Conservation (phyloP, 2,888 invertebrate genomes). For the Lacanobia oleracea region DNA sequence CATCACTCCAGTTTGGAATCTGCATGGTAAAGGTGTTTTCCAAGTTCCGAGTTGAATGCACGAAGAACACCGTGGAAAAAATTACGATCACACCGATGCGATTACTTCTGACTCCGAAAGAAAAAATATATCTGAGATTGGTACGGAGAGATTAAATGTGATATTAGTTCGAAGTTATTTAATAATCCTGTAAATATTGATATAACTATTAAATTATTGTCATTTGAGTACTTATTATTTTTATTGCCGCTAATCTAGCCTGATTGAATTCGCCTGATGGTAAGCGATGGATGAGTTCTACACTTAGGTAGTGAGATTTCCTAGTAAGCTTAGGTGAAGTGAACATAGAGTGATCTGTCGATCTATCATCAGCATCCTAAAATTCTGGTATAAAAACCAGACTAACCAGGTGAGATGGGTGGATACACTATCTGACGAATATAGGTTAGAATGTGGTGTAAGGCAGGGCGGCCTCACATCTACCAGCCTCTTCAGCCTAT, state of each 20-base stretch:
- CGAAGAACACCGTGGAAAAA: constrained; percentile 65
- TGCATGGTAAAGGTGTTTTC: constrained; percentile 71
- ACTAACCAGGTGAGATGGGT: too few relatives aligned
- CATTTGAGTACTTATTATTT: background rate
- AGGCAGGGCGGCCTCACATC: too few relatives aligned
- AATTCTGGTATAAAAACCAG: too few relatives aligned
- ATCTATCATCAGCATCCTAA: too few relatives aligned
- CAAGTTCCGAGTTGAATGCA: constrained; percentile 71
- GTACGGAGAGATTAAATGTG: constrained; percentile 52
- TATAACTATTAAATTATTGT: constrained; percentile 31
- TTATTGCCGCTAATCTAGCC: too few relatives aligned
- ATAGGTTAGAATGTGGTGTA: too few relatives aligned
- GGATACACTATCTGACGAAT: too few relatives aligned
- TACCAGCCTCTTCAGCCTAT: too few relatives aligned
- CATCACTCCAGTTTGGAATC: constrained; percentile 72
- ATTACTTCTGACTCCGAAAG: constrained; percentile 64
- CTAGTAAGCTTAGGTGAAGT: too few relatives aligned
- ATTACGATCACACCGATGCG: constrained; percentile 67
- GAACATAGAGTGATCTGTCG: too few relatives aligned
- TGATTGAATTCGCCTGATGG: background rate
- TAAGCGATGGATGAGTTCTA: too few relatives aligned
- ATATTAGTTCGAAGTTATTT: constrained; percentile 11
- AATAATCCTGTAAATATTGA: constrained; percentile 29
- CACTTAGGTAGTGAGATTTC: too few relatives aligned
- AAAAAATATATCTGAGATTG: constrained; percentile 66